Conservation (phyloP, 2,113 vertebrate species). For the Gavia stellata region DNA sequence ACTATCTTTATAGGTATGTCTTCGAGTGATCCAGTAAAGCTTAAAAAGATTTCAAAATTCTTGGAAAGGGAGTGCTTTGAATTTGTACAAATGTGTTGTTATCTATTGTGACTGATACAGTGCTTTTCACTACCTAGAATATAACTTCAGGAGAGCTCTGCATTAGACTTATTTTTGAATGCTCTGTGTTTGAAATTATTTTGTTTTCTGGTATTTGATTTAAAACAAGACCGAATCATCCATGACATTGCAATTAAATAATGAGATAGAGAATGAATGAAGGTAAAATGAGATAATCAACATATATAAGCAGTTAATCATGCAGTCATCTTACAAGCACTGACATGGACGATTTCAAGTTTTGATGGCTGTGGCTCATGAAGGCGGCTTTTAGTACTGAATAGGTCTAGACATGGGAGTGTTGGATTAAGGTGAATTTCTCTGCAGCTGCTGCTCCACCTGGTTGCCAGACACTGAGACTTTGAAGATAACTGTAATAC, state of each 20-base stretch:
- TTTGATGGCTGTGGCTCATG: neutral
- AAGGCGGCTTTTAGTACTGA: neutral
- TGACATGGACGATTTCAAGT: neutral
- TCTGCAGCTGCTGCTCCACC: neutral
- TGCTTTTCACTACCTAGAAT: neutral
- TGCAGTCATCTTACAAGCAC: neutral
- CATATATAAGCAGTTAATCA: neutral
- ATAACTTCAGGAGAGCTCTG: neutral
- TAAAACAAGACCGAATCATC: constrained; percentile 8
- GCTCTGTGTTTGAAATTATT: neutral
- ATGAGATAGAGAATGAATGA: neutral
- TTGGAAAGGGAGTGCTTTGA: neutral
- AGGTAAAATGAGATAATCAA: neutral
- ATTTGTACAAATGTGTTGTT: neutral
- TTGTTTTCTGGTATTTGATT: constrained; percentile 13
- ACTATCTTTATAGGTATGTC: neutral
- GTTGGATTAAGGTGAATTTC: neutral
- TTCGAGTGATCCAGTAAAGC: neutral
- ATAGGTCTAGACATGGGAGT: neutral
- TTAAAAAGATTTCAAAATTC: neutral
- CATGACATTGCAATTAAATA: constrained; percentile 14
- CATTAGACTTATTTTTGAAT: neutral
- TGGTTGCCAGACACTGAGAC: neutral
- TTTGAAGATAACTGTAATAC: neutral
- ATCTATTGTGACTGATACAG: neutral